phyloP scores from a whole-genome alignment of 1,140 invertebrate genomes.

The Formica selysi region DNA sequence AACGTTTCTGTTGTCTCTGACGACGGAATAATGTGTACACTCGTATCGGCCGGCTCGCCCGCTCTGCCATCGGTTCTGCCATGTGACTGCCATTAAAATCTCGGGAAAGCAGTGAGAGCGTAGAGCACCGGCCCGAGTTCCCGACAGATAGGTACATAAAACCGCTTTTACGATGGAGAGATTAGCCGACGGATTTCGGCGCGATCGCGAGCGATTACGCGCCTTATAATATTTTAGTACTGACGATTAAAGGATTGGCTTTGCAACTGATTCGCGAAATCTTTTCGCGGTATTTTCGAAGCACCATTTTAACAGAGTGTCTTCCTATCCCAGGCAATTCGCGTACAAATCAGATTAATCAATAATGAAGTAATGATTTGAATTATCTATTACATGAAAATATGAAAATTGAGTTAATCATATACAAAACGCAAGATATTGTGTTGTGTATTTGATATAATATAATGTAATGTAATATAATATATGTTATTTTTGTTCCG shows the following conservation, averaged over 20 bases:
- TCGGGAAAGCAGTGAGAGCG: conserved; percentile 54
- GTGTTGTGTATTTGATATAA: too few relatives aligned
- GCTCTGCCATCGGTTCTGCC: conserved; percentile 40
- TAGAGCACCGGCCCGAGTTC: conserved; percentile 50
- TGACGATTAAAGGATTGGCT: conserved; percentile 77
- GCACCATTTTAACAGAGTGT: background rate
- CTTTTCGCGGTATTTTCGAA: background rate
- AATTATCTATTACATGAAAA: background rate
- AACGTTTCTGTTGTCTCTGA: conserved; percentile 57
- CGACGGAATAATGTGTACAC: conserved; percentile 57
- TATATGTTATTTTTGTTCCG: background rate
- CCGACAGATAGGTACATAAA: conserved; percentile 71
- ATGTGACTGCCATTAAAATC: conserved; percentile 68
- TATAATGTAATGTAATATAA: too few relatives aligned
- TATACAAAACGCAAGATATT: background rate
- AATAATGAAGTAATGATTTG: too few relatives aligned
- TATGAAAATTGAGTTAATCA: background rate
- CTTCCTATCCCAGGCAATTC: background rate
- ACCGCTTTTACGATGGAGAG: conserved; percentile 75
- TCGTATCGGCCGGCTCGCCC: conserved; percentile 41
- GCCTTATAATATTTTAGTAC: conserved; percentile 77
- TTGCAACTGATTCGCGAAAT: conserved; percentile 63
- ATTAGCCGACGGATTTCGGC: conserved; percentile 74
- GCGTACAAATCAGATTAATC: background rate
- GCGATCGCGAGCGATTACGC: conserved; percentile 72